Evolutionary conservation across 2,888 invertebrate species (phyloP).

Genomic region (Syrphus vitripennis): DNA sequence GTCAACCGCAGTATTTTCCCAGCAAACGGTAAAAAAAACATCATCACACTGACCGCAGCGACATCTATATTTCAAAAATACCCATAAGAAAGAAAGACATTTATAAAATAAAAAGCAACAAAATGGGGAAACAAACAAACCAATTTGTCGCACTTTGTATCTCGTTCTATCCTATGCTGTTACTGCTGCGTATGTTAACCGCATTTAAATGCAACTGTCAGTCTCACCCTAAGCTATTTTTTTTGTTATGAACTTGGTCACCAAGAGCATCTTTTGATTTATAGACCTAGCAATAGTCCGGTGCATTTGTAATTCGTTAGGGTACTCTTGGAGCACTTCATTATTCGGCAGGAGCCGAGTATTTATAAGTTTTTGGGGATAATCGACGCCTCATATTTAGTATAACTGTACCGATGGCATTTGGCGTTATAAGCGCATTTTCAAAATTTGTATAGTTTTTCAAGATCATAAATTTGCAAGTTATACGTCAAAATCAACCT

Average conservation of each 20-base stretch:
- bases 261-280: conserved; percentile 29
- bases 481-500: too few relatives aligned
- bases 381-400: too few relatives aligned
- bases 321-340: too few relatives aligned
- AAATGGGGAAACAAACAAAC: not conserved
- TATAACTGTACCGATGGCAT: too few relatives aligned
- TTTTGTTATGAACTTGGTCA: conserved; percentile 6
- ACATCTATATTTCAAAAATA: conserved; percentile 37
- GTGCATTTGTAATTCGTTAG: too few relatives aligned
- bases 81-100: not conserved
- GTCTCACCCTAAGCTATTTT: conserved; percentile 8
- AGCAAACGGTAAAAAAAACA: conserved; percentile 14
- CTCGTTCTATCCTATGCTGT: not conserved
- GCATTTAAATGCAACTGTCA: conserved; percentile 50
- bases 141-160: conserved; percentile 28
- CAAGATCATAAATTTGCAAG: too few relatives aligned
- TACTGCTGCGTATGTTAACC: conserved; percentile 15
- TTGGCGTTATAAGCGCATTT: too few relatives aligned
- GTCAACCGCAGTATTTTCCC: conserved; percentile 50
- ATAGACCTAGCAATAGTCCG: conserved; percentile 24
- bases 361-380: too few relatives aligned
- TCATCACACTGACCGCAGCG: conserved; percentile 46
- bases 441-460: too few relatives aligned
- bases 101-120: not conserved
- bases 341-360: too few relatives aligned